Conservation (phyloP, 1,140 invertebrate genomes). For the Drosophila triauraria region DNA sequence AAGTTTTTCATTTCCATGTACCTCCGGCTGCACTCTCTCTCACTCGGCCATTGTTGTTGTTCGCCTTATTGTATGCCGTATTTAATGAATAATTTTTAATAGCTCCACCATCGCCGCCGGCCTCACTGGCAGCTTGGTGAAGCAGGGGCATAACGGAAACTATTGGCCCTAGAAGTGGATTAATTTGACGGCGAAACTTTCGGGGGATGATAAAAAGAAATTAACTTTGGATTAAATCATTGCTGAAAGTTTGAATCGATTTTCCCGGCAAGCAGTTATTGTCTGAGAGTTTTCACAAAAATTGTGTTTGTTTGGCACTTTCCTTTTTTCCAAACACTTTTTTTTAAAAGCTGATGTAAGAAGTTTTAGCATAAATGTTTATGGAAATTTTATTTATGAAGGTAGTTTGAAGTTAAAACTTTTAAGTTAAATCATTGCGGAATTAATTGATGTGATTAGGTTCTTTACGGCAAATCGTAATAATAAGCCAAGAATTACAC, state of each 20-base stretch:
- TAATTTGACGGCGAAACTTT: conserved; percentile 48
- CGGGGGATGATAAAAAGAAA: conserved; percentile 38
- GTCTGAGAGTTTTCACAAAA: conserved; percentile 8
- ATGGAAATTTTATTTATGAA: neutral
- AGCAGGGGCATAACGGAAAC: conserved; percentile 10
- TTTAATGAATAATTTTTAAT: conserved; percentile 83
- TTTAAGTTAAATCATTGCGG: neutral
- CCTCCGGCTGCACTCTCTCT: conserved; percentile 42
- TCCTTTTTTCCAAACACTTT: neutral
- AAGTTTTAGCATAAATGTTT: neutral
- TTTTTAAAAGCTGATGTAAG: neutral
- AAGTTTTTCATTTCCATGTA: conserved; percentile 69
- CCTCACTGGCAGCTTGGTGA: conserved; percentile 22
- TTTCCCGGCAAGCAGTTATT: conserved; percentile 6
- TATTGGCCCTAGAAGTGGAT: conserved; percentile 45
- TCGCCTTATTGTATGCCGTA: conserved; percentile 65
- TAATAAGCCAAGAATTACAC: neutral
- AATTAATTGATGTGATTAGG: neutral
- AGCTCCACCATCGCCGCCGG: conserved; percentile 56
- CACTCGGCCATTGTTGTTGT: conserved; percentile 29
- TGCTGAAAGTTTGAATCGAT: conserved; percentile 17
- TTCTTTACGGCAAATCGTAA: no score
- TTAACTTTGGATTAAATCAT: conserved; percentile 58
- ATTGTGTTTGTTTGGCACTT: neutral
- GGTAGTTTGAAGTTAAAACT: no score